Evolutionary conservation across 2,888 invertebrate genomes (phyloP).

Genomic region (Mimachlamys varia): DNA sequence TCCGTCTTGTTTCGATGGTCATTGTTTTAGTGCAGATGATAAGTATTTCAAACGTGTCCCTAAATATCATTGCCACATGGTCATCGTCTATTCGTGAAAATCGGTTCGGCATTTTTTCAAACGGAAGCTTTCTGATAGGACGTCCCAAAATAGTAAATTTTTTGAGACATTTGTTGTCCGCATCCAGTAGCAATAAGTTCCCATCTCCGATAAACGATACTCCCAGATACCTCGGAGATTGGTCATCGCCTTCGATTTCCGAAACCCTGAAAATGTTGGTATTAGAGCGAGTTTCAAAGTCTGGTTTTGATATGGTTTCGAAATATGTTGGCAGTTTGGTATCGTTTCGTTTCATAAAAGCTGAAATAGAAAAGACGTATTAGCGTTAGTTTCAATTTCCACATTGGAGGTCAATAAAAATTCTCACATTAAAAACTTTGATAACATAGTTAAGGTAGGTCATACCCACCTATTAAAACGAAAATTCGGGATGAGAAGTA

Average conservation of each 20-base stretch:
- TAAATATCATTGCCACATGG: not conserved
- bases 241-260: not conserved
- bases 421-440: too few relatives aligned
- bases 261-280: not conserved
- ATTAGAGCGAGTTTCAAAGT: not conserved
- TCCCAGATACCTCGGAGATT: not conserved
- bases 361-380: not conserved
- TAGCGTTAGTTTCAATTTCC: too few relatives aligned
- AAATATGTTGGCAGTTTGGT: not conserved
- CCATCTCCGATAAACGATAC: not conserved
- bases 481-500: too few relatives aligned
- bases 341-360: not conserved
- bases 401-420: too few relatives aligned
- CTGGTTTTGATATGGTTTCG: not conserved
- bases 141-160: not conserved
- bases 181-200: not conserved
- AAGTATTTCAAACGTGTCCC: not conserved
- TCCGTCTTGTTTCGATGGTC: not conserved
- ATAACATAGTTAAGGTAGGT: too few relatives aligned
- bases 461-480: too few relatives aligned
- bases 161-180: constrained; percentile 5
- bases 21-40: not conserved
- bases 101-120: not conserved
- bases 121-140: not conserved
- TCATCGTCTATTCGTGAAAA: not conserved